phyloP scores from a whole-genome alignment of 2,113 vertebrate species.

The Odocoileus hemionus region DNA sequence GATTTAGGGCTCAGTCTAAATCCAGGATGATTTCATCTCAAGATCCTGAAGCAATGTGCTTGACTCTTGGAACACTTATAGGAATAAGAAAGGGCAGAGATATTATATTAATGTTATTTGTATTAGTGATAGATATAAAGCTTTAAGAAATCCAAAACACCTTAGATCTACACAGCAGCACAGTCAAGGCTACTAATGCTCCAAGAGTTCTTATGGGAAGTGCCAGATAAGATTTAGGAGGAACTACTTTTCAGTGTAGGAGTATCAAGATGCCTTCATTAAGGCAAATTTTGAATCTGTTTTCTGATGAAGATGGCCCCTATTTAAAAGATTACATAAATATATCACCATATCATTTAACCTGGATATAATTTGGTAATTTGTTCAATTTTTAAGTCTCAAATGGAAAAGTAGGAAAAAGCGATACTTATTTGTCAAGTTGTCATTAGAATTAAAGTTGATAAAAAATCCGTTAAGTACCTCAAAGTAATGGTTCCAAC shows the following conservation, averaged over 20 bases:
- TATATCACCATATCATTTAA: background rate
- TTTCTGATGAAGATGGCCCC: background rate
- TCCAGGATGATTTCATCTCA: background rate
- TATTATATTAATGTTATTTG: background rate
- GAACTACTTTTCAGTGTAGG: background rate
- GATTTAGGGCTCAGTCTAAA: background rate
- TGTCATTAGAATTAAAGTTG: background rate
- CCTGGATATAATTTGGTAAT: background rate
- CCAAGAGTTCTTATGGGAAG: background rate
- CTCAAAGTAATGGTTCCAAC: background rate
- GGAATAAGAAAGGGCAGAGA: background rate
- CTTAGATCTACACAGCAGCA: background rate
- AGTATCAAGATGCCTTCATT: background rate
- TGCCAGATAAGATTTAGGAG: background rate
- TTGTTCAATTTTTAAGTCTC: background rate
- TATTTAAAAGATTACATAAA: background rate
- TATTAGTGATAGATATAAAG: background rate
- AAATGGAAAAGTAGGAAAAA: background rate
- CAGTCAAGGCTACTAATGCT: background rate
- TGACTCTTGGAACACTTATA: background rate
- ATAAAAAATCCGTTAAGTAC: background rate
- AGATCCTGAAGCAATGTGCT: background rate
- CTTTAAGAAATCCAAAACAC: background rate
- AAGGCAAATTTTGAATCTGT: background rate
- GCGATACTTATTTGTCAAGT: background rate